Base-by-base conservation (phyloP, 2,797 vertebrate species). In the Craterocephalus amniculus region DNA sequence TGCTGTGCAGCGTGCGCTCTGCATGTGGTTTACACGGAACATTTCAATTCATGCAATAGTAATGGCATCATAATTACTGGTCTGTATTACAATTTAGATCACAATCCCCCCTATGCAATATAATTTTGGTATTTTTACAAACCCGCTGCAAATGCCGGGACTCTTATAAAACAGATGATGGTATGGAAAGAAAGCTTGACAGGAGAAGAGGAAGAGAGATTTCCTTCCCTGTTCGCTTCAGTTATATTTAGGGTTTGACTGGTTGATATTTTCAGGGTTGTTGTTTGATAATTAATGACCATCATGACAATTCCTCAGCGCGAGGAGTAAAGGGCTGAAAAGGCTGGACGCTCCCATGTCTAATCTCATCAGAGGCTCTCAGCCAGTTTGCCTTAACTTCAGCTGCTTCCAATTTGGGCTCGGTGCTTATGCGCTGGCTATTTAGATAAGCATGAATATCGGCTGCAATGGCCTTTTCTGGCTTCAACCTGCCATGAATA, bases 341-440 rank as follows among this genome's bases (percentile, higher is more conserved):
- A 22, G 45, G 38, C 69, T 69, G 74, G 72, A 80, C 27, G 54
- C 80, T 82, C 67, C 72, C 69, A 38, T 58, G 76, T 76, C 74
- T 81, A 79, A 86, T 83, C 83, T 81, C 69, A 72, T 87, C 75
- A 78, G 75, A 66, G 76, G 68, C 75, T 65, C 61, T 74, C 43
- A 52, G 71, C 63, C 66, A 49, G 70, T 77, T 87, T 16, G 27
- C 38, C 64, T 85, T 61, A 60, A 79, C 84, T 67, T 89, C 89
- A 91, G 86, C 89, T 89, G 90, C 83, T 91, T 91, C 83, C 83
- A 89, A 87, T 91, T 91, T 87, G 35, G 64, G 51, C 73, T 80
- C 58, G 54, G 78, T 77, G 68, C 81, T 86, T 82, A 80, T 79
- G 75, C 54, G 26, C 58, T 71, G 26, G 52, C 64, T 76, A 83